Base-by-base conservation (phyloP, 1,140 invertebrate species). In the Drosophila simulans region DNA sequence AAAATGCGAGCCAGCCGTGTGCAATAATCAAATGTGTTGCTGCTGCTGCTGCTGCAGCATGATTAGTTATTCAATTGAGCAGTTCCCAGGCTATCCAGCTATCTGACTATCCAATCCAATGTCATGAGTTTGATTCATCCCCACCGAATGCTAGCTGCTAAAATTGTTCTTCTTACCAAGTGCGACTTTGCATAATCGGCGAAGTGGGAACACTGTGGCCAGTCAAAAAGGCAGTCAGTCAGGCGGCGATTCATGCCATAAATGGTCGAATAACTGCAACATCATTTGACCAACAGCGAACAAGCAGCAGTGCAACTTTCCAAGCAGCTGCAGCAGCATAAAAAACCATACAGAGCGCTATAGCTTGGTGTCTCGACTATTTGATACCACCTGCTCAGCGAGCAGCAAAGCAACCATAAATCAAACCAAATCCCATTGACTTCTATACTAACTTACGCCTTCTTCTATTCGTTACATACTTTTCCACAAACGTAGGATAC, bases 211-310 rank as follows among this genome's bases (percentile, higher is more conserved):
- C 27, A 8, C 27, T 8, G 27, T 31, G 45, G 45, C 22, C 45
- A 25, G 22, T n/a, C 17, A 17, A 31, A 11, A 15, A 39, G 55
- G 48, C 37, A 55, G 68, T 42, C 70, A 45, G 72, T 39, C 39
- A 77, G 57, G 48, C 25, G 48, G 48, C 66, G 60, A 81, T 74
- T 73, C 80, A 72, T 80, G 77, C 74, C 78, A 88, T 85, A 82
- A 86, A 86, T 86, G 80, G 63, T 79, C 80, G 80, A 83, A 71
- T 80, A 84, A 80, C 80, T 84, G 79, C 82, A 79, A 77, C 82
- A 86, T 88, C 83, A 82, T 82, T 88, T 86, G 83, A 88, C 83
- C 82, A 82, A 17, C 66, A 55, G 43, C 77, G 63, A 86, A 66
- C 80, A 64, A 22, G 43, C 43, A 22, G 15, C 43, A 54, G 40